Evolutionary conservation across 2,113 vertebrate species (phyloP).

Genomic region (Polyodon spathula): DNA sequence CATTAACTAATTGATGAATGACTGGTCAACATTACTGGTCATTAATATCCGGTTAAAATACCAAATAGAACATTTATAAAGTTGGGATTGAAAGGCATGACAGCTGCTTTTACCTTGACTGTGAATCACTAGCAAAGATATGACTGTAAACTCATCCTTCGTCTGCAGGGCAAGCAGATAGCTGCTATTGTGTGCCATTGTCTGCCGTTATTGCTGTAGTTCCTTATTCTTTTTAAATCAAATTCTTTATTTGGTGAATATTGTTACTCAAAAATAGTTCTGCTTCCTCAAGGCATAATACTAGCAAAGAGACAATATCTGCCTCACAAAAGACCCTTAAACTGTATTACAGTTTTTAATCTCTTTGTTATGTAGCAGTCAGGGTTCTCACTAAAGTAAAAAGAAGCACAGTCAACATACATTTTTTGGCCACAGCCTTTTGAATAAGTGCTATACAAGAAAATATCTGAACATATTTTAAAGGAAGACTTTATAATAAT

Average conservation of each 20-base stretch:
- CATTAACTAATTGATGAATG: conserved; percentile 63
- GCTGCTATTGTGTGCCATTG: conserved; percentile 63
- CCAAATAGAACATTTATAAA: conserved; percentile 54
- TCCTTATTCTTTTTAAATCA: conserved; percentile 57
- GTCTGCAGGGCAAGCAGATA: conserved; percentile 59
- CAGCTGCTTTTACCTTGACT: conserved; percentile 52
- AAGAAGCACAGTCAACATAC: conserved; percentile 28
- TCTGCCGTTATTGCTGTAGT: conserved; percentile 63
- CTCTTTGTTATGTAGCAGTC: conserved; percentile 29
- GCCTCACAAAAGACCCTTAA: conserved; percentile 58
- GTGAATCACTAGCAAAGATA: conserved; percentile 46
- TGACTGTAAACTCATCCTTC: conserved; percentile 60
- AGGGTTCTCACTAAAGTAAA: conserved; percentile 28
- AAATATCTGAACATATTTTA: background rate
- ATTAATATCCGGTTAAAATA: conserved; percentile 49
- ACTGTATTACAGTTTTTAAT: conserved; percentile 48
- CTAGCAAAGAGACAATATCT: conserved; percentile 59
- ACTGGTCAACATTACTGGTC: conserved; percentile 49
- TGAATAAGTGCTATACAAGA: conserved; percentile 21
- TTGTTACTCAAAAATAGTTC: conserved; percentile 58
- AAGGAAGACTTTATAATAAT: background rate
- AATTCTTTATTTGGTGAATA: conserved; percentile 71
- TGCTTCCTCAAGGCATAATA: conserved; percentile 59
- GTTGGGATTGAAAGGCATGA: conserved; percentile 50
- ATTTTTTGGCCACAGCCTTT: conserved; percentile 20